Base-by-base conservation (phyloP, 2,888 invertebrate genomes). In the Dione vanillae region DNA sequence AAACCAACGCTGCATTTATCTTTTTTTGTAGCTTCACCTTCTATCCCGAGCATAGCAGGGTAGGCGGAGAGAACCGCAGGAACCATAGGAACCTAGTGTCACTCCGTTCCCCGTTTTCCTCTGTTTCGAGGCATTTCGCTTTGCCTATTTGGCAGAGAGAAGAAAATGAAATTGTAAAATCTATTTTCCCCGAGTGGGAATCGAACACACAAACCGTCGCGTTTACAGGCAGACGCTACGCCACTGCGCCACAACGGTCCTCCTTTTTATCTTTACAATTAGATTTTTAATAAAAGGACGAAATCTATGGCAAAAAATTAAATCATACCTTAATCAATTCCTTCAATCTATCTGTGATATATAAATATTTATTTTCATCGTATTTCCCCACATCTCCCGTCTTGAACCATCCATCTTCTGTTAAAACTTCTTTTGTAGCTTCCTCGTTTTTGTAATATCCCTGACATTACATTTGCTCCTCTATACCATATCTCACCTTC, bases 391-490 rank as follows among this genome's bases (percentile, higher is more conserved):
- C 92, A 80, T 97, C 97, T 0, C 97, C 96, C 0, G 96, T 96
- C 75, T 95, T 95, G 68, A 96, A 91, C 97, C 97, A 98, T n/a
- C 96, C 96, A 69, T 96, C 95, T 16, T 94, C 91, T 37, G 97
- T 95, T 45, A 92, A 35, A 3, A 95, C 95, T 14, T 96, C 94
- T 35, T 91, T 88, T 0, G 96, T 97, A 0, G 97, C 96, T 77
- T 95, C 92, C 0, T 95, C 94, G 82, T 96, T 96, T 72, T 96
- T 95, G 71, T 94, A 94, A 72, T 91, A 92, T 0, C 88, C 85
- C 0, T 74, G n/a, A 71, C 96, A 97, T 97, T 0, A 97, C 86
- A 82, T 96, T 96, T 0, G 96, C 96, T 0, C 97, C 96, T 37
- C 95, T 94, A 11, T 95, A 87, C 81, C 95, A 95, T 20, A 97